Base-by-base conservation (phyloP, 2,113 vertebrate genomes). In the Sebastes schlegelii region DNA sequence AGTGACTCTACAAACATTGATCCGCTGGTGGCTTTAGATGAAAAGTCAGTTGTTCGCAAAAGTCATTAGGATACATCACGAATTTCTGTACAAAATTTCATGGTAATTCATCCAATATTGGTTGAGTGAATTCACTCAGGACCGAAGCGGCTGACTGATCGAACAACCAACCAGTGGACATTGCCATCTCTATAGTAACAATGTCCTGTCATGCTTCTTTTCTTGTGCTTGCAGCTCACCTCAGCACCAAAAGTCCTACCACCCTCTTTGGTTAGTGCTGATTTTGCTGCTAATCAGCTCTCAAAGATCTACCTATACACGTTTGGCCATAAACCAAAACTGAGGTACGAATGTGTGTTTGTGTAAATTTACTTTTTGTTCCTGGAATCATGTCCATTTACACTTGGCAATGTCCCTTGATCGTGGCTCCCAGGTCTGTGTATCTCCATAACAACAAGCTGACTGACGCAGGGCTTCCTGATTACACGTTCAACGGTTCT, bases 371-470 rank as follows among this genome's bases (percentile, higher is more conserved):
- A 62, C 4, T 0, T 1, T 2, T 21, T 6, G 2, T 61, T 16
- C 0, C 5, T 73, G 11, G 0, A 54, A 1, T 52, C 43, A 17
- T 58, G 7, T 43, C 9, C 23, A 45, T 23, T 55, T 51, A 72
- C 48, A 61, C 21, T 13, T 64, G 0, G 2, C 14, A 43, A 3
- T 77, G 12, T 74, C 54, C 14, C 14, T 48, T 73, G 13, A 21
- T 75, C 42, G 2, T 83, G 65, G 46, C 9, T 46, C 10, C 34
- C 92, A 99, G 98, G 89, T 99, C 98, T 0, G 97, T 99, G 62
- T 99, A 99, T 93, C 96, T 99, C 77, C 98, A 99, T 85, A 99
- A 99, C 95, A 99, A 99, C 95, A 99, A 99, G 90, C 94, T 99
- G 91, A 96, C 96, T 0, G 97, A 99, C 5, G 95, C 95, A 0